Conservation (phyloP, 2,888 invertebrate species). For the Priocnemis perturbator region DNA sequence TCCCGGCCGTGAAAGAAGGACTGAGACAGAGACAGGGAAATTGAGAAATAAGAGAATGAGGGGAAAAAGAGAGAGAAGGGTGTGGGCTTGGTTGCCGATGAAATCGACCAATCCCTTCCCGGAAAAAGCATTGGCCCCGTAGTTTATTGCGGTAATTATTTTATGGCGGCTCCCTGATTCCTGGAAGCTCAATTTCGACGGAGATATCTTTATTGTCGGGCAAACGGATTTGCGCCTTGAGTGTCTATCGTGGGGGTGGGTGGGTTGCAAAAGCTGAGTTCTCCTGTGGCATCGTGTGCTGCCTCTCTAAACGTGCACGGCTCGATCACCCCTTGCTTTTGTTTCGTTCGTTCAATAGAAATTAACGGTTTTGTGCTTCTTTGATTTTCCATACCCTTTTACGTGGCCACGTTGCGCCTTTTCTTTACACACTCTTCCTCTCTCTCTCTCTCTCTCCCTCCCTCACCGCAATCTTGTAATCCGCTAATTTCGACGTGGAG, state of each 20-base stretch:
- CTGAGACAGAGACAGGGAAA: conserved; percentile 4
- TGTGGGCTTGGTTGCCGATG: neutral
- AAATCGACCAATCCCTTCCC: conserved; percentile 45
- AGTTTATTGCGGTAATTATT: conserved; percentile 59
- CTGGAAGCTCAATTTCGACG: conserved; percentile 23
- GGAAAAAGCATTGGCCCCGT: conserved; percentile 29
- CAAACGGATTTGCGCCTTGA: conserved; percentile 11
- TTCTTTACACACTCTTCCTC: neutral
- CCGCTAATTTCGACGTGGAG: no score
- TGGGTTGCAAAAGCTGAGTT: no score
- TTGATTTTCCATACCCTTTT: neutral
- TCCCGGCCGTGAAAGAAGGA: neutral
- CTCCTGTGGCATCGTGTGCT: no score
- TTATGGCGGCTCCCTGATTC: conserved; percentile 39
- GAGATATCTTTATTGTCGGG: conserved; percentile 39
- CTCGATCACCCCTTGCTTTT: neutral
- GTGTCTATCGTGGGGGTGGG: no score
- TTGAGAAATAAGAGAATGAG: neutral
- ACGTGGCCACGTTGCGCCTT: neutral
- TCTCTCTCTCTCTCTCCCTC: no score
- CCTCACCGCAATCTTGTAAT: no score
- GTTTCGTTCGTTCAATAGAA: conserved; percentile 7
- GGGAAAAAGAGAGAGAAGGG: neutral
- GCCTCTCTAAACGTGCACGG: no score
- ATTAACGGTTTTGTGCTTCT: conserved; percentile 16